A percentile compares a stretch with the other conserved stretches of the same genome.
phyloP scores from a whole-genome alignment of 2,797 vertebrate genomes.

The Sus cebifrons region DNA sequence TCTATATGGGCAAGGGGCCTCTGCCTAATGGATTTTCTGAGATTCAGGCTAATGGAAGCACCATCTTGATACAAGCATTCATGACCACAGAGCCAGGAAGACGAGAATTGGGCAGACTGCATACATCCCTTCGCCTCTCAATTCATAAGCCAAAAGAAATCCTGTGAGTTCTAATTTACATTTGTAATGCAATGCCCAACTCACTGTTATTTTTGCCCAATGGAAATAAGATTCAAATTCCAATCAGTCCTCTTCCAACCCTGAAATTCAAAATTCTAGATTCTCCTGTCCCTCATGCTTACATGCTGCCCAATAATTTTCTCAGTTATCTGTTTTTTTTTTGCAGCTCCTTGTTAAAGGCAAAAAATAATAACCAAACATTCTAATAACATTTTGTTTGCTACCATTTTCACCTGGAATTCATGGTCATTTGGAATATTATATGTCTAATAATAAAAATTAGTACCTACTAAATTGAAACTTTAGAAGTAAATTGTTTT shows the following conservation, averaged over 20 bases:
- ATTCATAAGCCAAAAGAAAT: slow-evolving; percentile 9
- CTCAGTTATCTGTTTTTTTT: not conserved
- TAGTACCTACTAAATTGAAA: not conserved
- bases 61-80: not conserved
- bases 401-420: not conserved
- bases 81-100: not conserved
- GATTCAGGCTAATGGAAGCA: not conserved
- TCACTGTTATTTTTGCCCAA: not conserved
- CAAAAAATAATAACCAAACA: not conserved
- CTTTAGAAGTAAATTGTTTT: not conserved
- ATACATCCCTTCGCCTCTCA: not conserved
- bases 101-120: not conserved
- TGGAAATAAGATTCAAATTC: not conserved
- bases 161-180: not conserved
- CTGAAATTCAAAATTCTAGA: not conserved
- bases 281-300: not conserved
- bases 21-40: not conserved
- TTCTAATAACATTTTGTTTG: not conserved
- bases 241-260: not conserved
- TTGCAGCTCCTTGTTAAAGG: not conserved
- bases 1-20: not conserved
- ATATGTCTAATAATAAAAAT: not conserved
- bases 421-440: not conserved
- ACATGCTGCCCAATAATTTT: not conserved
- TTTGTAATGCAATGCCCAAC: not conserved